Percentiles rank a stretch among this genome's conserved stretches.
These are phyloP conservation scores for Eucera pruinosa DNA, from an alignment of 2,888 invertebrate species.

Conservation along the genomic window DNA sequence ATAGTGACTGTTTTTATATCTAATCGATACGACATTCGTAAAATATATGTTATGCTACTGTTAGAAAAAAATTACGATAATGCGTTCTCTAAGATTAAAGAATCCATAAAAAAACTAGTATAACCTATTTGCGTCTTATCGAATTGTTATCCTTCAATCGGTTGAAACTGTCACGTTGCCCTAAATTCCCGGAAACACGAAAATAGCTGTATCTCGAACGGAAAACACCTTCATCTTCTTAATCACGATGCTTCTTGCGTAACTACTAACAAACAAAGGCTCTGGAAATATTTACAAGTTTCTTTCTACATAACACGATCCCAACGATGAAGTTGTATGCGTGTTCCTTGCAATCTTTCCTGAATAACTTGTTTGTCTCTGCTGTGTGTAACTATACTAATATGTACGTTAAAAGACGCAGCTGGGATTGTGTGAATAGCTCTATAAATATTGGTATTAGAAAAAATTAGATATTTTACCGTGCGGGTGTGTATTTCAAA, in stretches of 20 bases:
- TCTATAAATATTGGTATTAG: conserved; percentile 7
- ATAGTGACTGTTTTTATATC: too few relatives aligned
- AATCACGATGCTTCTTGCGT: neutral
- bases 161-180: neutral
- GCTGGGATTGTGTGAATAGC: neutral
- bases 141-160: neutral
- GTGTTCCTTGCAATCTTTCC: neutral
- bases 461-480: neutral
- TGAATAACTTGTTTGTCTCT: neutral
- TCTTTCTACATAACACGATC: neutral
- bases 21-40: too few relatives aligned
- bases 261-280: neutral
- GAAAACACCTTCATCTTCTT: neutral
- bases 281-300: conserved; percentile 7
- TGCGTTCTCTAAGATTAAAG: neutral
- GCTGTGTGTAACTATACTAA: neutral
- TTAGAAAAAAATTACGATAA: neutral
- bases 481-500: too few relatives aligned
- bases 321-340: too few relatives aligned
- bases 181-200: neutral
- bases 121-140: neutral
- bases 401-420: neutral
- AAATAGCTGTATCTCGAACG: neutral
- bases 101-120: neutral
- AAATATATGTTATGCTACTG: too few relatives aligned